These are phyloP conservation scores for Ptilorrhoa leucosticta DNA, from an alignment of 2,113 vertebrate genomes.

Conservation along the genomic window DNA sequence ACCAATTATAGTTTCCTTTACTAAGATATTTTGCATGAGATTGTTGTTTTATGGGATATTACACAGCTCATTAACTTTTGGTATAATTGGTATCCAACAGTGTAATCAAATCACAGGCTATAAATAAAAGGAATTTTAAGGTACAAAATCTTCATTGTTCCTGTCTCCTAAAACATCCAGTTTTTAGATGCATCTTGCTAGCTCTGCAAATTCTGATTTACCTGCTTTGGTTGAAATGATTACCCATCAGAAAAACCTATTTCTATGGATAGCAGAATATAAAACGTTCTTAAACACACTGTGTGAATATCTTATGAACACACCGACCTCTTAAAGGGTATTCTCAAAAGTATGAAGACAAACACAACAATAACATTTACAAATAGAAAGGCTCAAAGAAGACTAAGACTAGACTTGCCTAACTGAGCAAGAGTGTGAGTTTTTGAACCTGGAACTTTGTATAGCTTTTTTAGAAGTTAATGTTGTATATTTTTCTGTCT, in stretches of 20 bases:
- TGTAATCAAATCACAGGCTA: conserved; percentile 17
- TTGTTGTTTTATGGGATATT: conserved; percentile 29
- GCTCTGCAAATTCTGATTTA: neutral
- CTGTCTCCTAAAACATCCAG: neutral
- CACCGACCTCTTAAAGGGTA: neutral
- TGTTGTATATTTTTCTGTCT: neutral
- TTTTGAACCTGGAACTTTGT: neutral
- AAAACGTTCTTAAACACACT: neutral
- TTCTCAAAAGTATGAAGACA: neutral
- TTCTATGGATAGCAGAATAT: neutral
- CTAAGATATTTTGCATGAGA: conserved; percentile 6
- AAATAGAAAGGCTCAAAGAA: neutral
- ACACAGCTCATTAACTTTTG: conserved; percentile 5
- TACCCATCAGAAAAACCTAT: neutral
- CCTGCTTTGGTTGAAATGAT: neutral
- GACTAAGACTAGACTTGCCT: no score
- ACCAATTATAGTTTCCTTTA: neutral
- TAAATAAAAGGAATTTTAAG: conserved; percentile 26
- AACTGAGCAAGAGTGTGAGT: neutral
- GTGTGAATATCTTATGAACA: neutral
- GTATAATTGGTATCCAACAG: conserved; percentile 10
- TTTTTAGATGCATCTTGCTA: neutral
- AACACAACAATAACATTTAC: neutral
- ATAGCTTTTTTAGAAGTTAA: neutral
- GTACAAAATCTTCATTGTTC: neutral